phyloP scores from a whole-genome alignment of 2,888 invertebrate species.

The Hydriomena furcata region DNA sequence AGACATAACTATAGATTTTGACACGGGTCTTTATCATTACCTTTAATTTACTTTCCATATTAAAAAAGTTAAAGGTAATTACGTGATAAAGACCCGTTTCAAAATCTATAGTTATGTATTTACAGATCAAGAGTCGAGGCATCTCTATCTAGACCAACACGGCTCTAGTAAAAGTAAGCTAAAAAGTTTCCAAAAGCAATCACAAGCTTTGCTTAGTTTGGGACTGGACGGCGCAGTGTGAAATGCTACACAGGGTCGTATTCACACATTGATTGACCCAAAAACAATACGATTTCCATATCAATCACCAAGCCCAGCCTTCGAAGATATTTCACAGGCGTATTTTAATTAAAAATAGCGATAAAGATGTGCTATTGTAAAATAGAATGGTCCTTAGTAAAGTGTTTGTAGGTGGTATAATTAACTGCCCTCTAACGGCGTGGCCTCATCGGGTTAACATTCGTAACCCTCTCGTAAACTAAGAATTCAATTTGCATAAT shows the following conservation, averaged over 20 bases:
- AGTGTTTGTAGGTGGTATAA: slow-evolving; percentile 53
- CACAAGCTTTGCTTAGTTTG: too few relatives aligned
- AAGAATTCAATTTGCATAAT: slow-evolving; percentile 66
- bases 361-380: slow-evolving; percentile 48
- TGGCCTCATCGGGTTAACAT: slow-evolving; percentile 55
- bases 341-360: slow-evolving; percentile 59
- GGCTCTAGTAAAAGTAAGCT: too few relatives aligned
- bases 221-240: too few relatives aligned
- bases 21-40: too few relatives aligned
- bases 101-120: too few relatives aligned
- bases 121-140: too few relatives aligned
- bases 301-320: slow-evolving; percentile 3
- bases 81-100: too few relatives aligned
- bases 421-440: slow-evolving; percentile 52
- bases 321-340: slow-evolving; percentile 27
- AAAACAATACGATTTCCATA: slow-evolving; percentile 14
- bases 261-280: neutral
- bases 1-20: too few relatives aligned
- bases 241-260: neutral
- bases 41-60: too few relatives aligned
- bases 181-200: neutral
- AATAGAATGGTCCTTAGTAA: slow-evolving; percentile 51
- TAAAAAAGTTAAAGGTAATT: too few relatives aligned
- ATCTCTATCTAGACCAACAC: too few relatives aligned
- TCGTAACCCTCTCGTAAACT: slow-evolving; percentile 55